Evolutionary conservation across 2,113 vertebrate species (phyloP).

Genomic region (Zapus hudsonius): DNA sequence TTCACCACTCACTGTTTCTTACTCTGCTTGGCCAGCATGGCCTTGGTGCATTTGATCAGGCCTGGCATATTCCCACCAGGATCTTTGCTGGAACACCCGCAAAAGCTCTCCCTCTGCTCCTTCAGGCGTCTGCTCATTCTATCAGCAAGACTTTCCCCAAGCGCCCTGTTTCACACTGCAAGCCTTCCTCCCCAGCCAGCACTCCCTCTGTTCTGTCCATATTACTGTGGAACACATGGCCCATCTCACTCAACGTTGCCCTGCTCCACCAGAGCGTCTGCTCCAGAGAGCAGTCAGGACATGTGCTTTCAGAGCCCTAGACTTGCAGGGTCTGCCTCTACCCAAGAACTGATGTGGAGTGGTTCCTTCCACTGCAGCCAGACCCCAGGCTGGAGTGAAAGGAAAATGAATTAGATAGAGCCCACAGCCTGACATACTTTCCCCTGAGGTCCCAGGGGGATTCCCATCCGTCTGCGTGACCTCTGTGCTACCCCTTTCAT

Average conservation of each 20-base stretch:
- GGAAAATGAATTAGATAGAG: conserved; percentile 58
- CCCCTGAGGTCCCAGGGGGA: conserved; percentile 41
- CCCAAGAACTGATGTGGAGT: not conserved
- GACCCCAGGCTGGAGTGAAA: conserved; percentile 18
- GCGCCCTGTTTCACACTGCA: not conserved
- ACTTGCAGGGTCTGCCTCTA: not conserved
- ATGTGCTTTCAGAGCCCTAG: accelerated
- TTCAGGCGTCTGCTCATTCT: not conserved
- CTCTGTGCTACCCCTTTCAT: conserved; percentile 69
- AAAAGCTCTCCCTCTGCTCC: not conserved
- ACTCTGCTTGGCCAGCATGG: not conserved
- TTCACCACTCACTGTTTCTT: not conserved
- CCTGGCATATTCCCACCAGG: not conserved
- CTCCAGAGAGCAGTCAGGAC: not conserved
- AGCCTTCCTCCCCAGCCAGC: not conserved
- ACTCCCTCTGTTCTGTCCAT: not conserved
- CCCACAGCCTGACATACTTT: conserved; percentile 19
- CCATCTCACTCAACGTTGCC: not conserved
- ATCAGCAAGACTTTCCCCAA: not conserved
- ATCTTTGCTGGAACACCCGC: no score
- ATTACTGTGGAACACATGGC: not conserved
- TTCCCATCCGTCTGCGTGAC: conserved; percentile 62
- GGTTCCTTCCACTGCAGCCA: not conserved
- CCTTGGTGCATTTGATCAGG: not conserved
- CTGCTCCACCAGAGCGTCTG: not conserved